phyloP scores from a whole-genome alignment of 1,140 invertebrate genomes.

The Ostrea edulis region DNA sequence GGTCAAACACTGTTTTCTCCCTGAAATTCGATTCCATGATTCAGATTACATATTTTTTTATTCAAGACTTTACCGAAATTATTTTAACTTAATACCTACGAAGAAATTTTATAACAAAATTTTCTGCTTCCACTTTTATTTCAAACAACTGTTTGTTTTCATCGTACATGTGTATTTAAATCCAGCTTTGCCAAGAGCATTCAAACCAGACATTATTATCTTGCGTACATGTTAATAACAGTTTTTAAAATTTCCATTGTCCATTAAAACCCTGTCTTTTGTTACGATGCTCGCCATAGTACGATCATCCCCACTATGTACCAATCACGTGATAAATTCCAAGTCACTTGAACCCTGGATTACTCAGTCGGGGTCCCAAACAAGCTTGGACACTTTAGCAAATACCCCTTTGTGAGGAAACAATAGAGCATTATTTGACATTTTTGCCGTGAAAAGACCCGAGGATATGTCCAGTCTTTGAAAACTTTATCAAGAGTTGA shows the following conservation, averaged over 20 bases:
- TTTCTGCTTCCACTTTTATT: not conserved
- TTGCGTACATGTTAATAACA: conserved; percentile 27
- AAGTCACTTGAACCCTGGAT: conserved; percentile 44
- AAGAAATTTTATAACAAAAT: not conserved
- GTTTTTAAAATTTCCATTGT: conserved; percentile 38
- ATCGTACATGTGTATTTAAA: not conserved
- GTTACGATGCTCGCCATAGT: conserved; percentile 18
- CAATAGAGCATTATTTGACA: conserved; percentile 42
- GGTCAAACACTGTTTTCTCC: not conserved
- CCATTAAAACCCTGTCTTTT: conserved; percentile 7
- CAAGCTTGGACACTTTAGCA: conserved; percentile 11
- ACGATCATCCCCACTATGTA: conserved; percentile 23
- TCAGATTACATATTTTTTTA: not conserved
- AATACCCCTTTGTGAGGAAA: conserved; percentile 27
- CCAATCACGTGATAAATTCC: conserved; percentile 39
- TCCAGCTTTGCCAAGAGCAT: conserved; percentile 22
- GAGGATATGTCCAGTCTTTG: conserved; percentile 27
- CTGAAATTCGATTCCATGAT: not conserved
- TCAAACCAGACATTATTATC: conserved; percentile 39
- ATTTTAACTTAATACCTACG: not conserved
- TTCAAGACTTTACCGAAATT: not conserved
- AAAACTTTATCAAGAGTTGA: conserved; percentile 39
- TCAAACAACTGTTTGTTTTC: not conserved
- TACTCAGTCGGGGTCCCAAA: conserved; percentile 24
- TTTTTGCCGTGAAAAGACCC: conserved; percentile 34